Evolutionary conservation across 2,797 vertebrate genomes (phyloP).

Genomic region (Premnoplex brunnescens): DNA sequence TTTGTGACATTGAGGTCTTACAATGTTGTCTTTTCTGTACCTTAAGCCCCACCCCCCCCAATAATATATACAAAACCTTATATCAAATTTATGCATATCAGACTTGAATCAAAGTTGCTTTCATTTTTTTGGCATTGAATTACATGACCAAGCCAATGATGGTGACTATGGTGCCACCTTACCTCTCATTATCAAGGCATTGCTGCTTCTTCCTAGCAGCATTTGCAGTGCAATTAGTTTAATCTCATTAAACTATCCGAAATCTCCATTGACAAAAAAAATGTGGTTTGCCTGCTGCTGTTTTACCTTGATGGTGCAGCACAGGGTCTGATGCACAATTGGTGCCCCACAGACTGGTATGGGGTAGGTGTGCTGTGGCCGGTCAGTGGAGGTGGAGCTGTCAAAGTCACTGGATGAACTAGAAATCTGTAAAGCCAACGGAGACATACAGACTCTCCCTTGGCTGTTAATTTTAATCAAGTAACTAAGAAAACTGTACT

Average conservation of each 20-base stretch:
- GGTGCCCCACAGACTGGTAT: neutral
- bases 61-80: neutral
- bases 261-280: neutral
- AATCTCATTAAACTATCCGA: neutral
- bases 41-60: neutral
- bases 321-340: neutral
- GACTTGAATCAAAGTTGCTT: neutral
- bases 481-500: neutral
- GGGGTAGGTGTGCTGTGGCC: neutral
- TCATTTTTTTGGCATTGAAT: neutral
- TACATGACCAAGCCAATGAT: neutral
- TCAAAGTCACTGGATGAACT: neutral
- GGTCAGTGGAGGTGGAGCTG: neutral
- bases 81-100: neutral
- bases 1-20: neutral
- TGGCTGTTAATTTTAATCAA: neutral
- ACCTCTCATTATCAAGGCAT: neutral
- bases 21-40: neutral
- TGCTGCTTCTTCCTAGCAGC: neutral
- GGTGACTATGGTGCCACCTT: neutral
- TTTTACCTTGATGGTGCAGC: neutral
- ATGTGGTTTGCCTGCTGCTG: rapidly evolving
- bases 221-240: neutral
- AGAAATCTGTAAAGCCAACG: neutral
- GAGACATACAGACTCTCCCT: neutral